Evolutionary conservation across 1,140 invertebrate genomes (phyloP).

Genomic region (Aphelinus atriplicis): DNA sequence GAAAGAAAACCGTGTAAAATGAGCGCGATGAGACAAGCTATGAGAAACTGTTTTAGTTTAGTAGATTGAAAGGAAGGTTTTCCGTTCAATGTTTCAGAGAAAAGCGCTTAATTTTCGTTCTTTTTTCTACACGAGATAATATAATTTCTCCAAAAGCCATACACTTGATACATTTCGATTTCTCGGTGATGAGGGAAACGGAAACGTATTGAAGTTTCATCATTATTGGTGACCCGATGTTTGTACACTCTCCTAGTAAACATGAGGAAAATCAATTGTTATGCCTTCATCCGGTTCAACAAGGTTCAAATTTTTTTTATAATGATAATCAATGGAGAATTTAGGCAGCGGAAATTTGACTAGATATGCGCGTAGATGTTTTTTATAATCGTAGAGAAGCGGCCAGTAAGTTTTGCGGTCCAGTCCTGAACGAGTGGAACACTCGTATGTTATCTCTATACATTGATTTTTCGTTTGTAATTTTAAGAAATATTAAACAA

Average conservation of each 20-base stretch:
- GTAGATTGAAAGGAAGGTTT: constrained; percentile 21
- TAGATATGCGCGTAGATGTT: constrained; percentile 17
- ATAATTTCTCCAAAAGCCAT: background rate
- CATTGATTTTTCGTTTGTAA: too few species aligned
- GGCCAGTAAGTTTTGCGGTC: constrained; percentile 31
- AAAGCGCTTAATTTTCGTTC: constrained; percentile 30
- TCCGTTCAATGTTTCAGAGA: constrained; percentile 8
- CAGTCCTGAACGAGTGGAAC: constrained; percentile 13
- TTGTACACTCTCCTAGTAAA: background rate
- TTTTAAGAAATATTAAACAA: constrained; percentile 15
- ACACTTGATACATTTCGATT: too few species aligned
- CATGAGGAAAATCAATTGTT: background rate
- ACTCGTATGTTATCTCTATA: constrained; percentile 12
- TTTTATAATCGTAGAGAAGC: constrained; percentile 17
- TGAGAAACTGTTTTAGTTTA: constrained; percentile 27
- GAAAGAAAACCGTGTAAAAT: too few species aligned
- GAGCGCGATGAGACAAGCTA: constrained; percentile 5
- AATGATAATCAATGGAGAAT: constrained; percentile 14
- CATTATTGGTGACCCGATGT: background rate
- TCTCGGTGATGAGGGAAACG: background rate
- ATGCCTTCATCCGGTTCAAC: constrained; percentile 29
- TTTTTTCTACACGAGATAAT: constrained; percentile 21
- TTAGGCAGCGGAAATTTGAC: constrained; percentile 24
- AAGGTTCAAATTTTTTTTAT: constrained; percentile 34
- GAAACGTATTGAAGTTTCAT: background rate